phyloP scores from a whole-genome alignment of 2,888 invertebrate species.

The Zhuqinia jingwanae region DNA sequence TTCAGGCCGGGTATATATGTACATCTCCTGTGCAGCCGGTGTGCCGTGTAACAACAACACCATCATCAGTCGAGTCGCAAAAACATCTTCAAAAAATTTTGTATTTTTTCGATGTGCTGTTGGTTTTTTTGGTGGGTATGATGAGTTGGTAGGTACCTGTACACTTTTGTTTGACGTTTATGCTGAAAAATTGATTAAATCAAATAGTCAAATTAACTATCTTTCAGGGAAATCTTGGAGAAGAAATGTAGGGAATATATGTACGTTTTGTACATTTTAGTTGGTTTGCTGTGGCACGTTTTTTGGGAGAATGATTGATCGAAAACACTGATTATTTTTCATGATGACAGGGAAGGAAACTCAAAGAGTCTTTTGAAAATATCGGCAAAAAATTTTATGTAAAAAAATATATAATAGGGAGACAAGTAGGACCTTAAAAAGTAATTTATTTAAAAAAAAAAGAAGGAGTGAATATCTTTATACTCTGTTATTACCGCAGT shows the following conservation, averaged over 20 bases:
- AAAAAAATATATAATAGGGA: neutral
- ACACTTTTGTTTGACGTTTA: neutral
- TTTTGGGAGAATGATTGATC: constrained; percentile 25
- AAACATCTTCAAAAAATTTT: neutral
- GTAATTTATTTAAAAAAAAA: neutral
- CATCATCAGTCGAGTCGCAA: neutral
- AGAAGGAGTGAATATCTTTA: neutral
- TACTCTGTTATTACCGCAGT: neutral
- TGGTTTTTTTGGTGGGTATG: too few species aligned
- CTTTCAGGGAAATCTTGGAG: neutral
- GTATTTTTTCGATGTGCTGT: too few species aligned
- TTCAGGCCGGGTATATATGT: neutral
- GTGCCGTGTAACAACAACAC: neutral
- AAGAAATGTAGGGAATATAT: too few species aligned
- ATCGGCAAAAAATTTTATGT: neutral
- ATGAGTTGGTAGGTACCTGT: too few species aligned
- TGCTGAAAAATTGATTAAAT: constrained; percentile 13
- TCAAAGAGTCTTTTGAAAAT: constrained; percentile 6
- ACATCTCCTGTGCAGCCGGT: neutral
- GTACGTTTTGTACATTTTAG: neutral
- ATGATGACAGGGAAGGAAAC: neutral
- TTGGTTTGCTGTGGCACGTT: neutral
- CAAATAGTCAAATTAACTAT: constrained; percentile 6
- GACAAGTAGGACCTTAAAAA: neutral
- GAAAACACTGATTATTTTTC: constrained; percentile 23